A percentile compares a stretch with the other conserved stretches of the same genome.
Conservation (phyloP, 2,113 vertebrate genomes). For the Monopterus albus region DNA sequence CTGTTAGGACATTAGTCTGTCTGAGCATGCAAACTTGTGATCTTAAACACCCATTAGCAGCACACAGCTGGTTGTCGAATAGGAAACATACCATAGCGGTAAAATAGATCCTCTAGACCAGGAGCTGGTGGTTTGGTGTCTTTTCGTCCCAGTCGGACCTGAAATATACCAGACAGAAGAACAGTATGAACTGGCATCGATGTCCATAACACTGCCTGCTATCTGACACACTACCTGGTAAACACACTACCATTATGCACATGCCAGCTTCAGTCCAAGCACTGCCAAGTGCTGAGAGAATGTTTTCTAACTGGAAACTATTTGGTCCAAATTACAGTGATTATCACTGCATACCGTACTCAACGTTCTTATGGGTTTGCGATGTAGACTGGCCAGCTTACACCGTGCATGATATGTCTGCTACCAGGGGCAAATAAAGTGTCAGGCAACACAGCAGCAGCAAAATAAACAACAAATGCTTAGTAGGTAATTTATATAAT, state of each 20-base stretch:
- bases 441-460: slow-evolving; percentile 23
- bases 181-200: slow-evolving; percentile 21
- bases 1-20: slow-evolving; percentile 42
- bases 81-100: slow-evolving; percentile 71
- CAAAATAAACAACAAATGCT: slow-evolving; percentile 39
- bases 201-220: slow-evolving; percentile 36
- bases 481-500: too few species aligned
- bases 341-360: slow-evolving; percentile 44
- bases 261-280: slow-evolving; percentile 29
- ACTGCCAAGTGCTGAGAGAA: slow-evolving; percentile 42
- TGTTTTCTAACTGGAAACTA: slow-evolving; percentile 66
- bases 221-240: slow-evolving; percentile 38
- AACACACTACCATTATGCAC: not conserved
- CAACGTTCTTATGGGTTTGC: slow-evolving; percentile 21
- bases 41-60: slow-evolving; percentile 49
- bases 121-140: slow-evolving; percentile 76
- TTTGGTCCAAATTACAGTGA: slow-evolving; percentile 65
- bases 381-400: slow-evolving; percentile 19
- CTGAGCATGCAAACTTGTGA: slow-evolving; percentile 50
- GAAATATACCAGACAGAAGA: slow-evolving; percentile 47
- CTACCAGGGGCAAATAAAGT: slow-evolving; percentile 34
- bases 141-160: slow-evolving; percentile 79
- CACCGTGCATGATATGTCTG: slow-evolving; percentile 35
- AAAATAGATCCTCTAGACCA: slow-evolving; percentile 83
- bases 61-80: slow-evolving; percentile 48